Conservation (phyloP, 1,140 invertebrate genomes). For the Carcinoscorpius rotundicauda region DNA sequence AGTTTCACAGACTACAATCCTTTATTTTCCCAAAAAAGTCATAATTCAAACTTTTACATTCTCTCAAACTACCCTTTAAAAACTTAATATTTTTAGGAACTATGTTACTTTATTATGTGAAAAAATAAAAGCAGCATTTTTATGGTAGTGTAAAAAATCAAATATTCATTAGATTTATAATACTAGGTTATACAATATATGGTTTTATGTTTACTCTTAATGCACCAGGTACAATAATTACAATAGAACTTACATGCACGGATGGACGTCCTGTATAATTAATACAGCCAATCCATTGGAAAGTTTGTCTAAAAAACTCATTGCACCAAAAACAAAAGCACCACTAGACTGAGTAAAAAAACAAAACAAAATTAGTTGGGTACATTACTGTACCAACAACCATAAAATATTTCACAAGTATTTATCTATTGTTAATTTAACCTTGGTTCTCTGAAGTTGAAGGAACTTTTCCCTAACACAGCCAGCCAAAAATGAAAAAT, state of each 20-base stretch:
- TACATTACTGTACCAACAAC: no score
- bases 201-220: neutral
- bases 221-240: neutral
- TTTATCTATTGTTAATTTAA: no score
- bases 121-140: constrained; percentile 1
- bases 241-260: constrained; percentile 26
- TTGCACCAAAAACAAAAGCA: constrained; percentile 90
- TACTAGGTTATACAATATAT: neutral
- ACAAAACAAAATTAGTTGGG: neutral
- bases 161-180: neutral
- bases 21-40: no score
- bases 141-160: neutral
- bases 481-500: no score
- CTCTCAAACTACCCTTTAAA: no score
- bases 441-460: no score
- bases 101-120: no score
- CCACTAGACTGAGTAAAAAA: constrained; percentile 49
- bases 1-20: no score
- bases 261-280: constrained; percentile 54
- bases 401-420: no score
- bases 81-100: no score
- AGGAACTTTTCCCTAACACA: no score
- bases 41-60: no score
- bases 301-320: constrained; percentile 91
- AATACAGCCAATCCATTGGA: constrained; percentile 72